A percentile compares a stretch with the other conserved stretches of the same genome.
These are phyloP conservation scores for Pelusios castaneus DNA, from an alignment of 2,113 vertebrate genomes.

Conservation along the genomic window DNA sequence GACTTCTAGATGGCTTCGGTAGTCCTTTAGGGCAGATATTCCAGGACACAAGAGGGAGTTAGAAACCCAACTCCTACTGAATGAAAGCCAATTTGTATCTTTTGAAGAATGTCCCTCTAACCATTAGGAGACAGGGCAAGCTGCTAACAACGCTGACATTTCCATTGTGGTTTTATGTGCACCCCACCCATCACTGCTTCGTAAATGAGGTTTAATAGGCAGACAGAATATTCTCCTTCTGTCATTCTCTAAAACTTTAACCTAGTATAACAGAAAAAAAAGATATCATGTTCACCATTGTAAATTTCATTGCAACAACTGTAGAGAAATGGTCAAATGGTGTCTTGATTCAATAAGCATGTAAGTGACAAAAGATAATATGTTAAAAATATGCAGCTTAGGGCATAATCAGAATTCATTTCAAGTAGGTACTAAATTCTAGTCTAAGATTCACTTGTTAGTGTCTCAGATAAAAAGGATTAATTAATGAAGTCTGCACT, in stretches of 20 bases:
- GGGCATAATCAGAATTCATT: slow-evolving; percentile 56
- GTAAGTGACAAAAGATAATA: slow-evolving; percentile 48
- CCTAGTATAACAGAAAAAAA: slow-evolving; percentile 49
- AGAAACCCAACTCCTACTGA: not conserved
- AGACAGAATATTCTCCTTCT: slow-evolving; percentile 29
- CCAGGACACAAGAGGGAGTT: not conserved
- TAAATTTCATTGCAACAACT: slow-evolving; percentile 38
- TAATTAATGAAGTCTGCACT: slow-evolving; percentile 66
- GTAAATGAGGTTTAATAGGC: slow-evolving; percentile 22
- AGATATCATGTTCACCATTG: slow-evolving; percentile 38
- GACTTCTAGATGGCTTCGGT: not conserved
- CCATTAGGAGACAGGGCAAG: not conserved
- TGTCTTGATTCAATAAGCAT: slow-evolving; percentile 52
- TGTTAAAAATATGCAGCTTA: slow-evolving; percentile 38
- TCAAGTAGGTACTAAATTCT: slow-evolving; percentile 57
- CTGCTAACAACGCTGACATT: slow-evolving; percentile 44
- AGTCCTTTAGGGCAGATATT: not conserved
- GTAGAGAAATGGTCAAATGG: slow-evolving; percentile 26
- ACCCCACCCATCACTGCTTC: slow-evolving; percentile 34
- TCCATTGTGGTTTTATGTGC: slow-evolving; percentile 16
- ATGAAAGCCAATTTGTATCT: not conserved
- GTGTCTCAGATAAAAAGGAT: slow-evolving; percentile 67
- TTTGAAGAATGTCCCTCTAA: not conserved
- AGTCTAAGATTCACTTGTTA: slow-evolving; percentile 62
- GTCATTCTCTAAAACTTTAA: slow-evolving; percentile 34